A percentile compares a stretch with the other conserved stretches of the same genome.
Evolutionary conservation across 1,140 invertebrate species (phyloP).

Genomic region (Bombyx mandarina): DNA sequence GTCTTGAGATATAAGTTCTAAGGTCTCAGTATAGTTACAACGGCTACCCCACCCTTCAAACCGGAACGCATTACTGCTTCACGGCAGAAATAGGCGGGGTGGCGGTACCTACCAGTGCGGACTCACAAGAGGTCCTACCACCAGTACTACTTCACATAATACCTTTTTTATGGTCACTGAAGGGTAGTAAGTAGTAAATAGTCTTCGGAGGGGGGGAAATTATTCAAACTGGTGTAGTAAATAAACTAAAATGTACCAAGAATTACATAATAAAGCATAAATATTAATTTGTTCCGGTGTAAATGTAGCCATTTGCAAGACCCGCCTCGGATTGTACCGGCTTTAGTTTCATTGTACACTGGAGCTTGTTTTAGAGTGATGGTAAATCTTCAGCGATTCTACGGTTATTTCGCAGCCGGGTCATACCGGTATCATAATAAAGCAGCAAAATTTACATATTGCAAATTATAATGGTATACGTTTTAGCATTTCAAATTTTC

Average conservation of each 20-base stretch:
- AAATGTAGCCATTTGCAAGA: constrained; percentile 18
- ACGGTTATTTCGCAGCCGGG: constrained; percentile 17
- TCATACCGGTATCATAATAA: constrained; percentile 19
- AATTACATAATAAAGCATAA: neutral
- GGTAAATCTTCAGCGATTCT: constrained; percentile 25
- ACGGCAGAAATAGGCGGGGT: too few species aligned
- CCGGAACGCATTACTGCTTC: too few species aligned
- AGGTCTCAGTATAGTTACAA: too few species aligned
- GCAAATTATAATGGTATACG: constrained; percentile 6
- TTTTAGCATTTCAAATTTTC: constrained; percentile 16
- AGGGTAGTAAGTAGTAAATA: neutral
- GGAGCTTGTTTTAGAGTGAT: constrained; percentile 26
- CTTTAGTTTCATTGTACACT: constrained; percentile 27
- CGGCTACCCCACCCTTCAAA: too few species aligned
- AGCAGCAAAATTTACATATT: constrained; percentile 18
- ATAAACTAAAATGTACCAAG: neutral
- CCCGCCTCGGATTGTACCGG: constrained; percentile 19
- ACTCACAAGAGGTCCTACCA: too few species aligned
- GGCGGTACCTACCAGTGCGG: too few species aligned
- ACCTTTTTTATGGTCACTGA: too few species aligned
- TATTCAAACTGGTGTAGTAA: neutral
- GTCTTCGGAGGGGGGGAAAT: neutral
- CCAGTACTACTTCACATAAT: too few species aligned
- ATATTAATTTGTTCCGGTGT: constrained; percentile 6
- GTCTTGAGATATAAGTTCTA: too few species aligned